These are phyloP conservation scores for Hydrotaea cyrtoneurina DNA, from an alignment of 2,888 invertebrate genomes.

Conservation along the genomic window DNA sequence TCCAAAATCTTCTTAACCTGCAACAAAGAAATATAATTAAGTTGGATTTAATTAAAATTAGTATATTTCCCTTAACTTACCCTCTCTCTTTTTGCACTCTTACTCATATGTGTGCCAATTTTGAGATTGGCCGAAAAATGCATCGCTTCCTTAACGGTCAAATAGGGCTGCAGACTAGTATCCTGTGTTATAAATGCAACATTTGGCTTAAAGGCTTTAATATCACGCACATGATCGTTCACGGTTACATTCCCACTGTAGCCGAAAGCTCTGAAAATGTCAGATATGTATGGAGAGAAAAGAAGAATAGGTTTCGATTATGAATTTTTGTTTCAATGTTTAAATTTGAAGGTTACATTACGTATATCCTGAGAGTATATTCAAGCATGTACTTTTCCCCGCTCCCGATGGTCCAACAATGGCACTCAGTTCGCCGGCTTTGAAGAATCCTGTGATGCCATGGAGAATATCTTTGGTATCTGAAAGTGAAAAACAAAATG, in stretches of 20 bases:
- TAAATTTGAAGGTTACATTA: constrained; percentile 81
- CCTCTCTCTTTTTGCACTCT: constrained; percentile 84
- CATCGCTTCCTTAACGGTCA: constrained; percentile 93
- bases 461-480: constrained; percentile 84
- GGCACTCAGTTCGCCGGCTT: constrained; percentile 89
- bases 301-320: constrained; percentile 43
- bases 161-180: constrained; percentile 89
- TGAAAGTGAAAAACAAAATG: constrained; percentile 75
- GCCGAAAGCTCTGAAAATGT: constrained; percentile 74
- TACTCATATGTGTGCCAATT: constrained; percentile 85
- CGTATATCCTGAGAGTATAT: constrained; percentile 94
- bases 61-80: constrained; percentile 81
- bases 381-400: constrained; percentile 93
- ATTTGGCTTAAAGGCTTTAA: constrained; percentile 86
- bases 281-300: neutral
- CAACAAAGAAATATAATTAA: constrained; percentile 3
- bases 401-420: constrained; percentile 95
- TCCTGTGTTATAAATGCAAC: constrained; percentile 96
- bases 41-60: neutral
- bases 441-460: constrained; percentile 86
- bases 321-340: constrained; percentile 45
- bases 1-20: constrained; percentile 91
- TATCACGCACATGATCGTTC: constrained; percentile 86
- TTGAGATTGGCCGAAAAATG: constrained; percentile 93
- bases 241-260: constrained; percentile 86